Base-by-base conservation (phyloP, 2,888 invertebrate species). In the Euphydryas editha region DNA sequence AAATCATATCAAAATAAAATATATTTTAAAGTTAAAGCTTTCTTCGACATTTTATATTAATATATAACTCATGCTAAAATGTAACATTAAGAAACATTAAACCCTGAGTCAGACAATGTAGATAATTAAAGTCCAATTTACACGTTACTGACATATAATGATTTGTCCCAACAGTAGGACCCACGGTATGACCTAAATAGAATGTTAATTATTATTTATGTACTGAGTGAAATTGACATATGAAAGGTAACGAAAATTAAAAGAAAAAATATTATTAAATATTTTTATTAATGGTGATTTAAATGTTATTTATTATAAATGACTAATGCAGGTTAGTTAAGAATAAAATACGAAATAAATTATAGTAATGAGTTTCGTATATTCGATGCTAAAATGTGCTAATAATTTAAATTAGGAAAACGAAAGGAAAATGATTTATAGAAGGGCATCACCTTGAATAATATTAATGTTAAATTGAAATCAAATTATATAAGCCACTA, bases 381-480 rank as follows among this genome's bases (percentile, higher is more conserved):
- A 62, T 57, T 64, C 58, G 58, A 57, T 62, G 66, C 56, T 58
- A 51, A 60, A 21, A 39, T 47, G 62, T 55, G 68, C 59, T 17
- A 36, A 54, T 49, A 49, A 47, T 51, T 49, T 65, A 39, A 51
- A 69, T 66, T 71, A 67, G 73, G 71, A 67, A 71, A 61, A 62
- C 30, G 65, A 68, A 71, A 65, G 47, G 62, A 65, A 62, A 65
- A 55, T 65, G 54, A 67, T 62, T 65, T 60, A 65, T 51, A 49
- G 62, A 71, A 69, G 69, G 68, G 70, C 72, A 71, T 72, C 72
- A 75, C 71, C 72, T 62, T 62, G 11, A 37, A 63, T 61, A 62
- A 30, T 30, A 30, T 30, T 30, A 30, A 3, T n/a, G 8, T 42
- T 58, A 49, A 17, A 62, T 42, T 24, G 17, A 51, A 37, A 54